These are phyloP conservation scores for Microchirus variegatus DNA, from an alignment of 2,797 vertebrate genomes.

Conservation along the genomic window DNA sequence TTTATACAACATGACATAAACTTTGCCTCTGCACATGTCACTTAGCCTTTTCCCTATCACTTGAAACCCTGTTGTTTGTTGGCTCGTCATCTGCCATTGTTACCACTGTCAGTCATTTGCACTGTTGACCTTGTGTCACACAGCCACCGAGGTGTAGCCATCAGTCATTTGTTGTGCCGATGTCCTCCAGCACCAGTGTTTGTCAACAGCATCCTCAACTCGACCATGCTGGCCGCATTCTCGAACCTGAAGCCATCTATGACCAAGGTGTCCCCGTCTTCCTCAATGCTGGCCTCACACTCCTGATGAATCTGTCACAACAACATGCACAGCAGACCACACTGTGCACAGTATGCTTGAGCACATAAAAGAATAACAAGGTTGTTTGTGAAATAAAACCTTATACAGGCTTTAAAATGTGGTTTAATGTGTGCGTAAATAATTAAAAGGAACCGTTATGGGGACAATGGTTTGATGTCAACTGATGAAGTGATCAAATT, in stretches of 20 bases:
- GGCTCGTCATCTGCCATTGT: conserved; percentile 17
- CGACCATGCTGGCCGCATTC: conserved; percentile 45
- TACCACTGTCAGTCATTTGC: conserved; percentile 34
- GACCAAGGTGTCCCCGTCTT: conserved; percentile 58
- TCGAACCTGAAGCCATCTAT: conserved; percentile 70
- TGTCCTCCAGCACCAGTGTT: conserved; percentile 21
- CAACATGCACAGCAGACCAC: conserved; percentile 30
- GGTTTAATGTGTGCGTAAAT: not conserved
- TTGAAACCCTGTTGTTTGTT: conserved; percentile 23
- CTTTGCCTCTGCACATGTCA: conserved; percentile 1
- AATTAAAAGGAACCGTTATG: not conserved
- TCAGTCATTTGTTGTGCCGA: conserved; percentile 35
- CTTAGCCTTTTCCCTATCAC: conserved; percentile 13
- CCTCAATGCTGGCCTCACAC: conserved; percentile 30
- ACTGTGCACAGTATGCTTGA: conserved; percentile 9
- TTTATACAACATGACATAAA: not conserved
- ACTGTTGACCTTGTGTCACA: conserved; percentile 26
- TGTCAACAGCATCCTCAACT: conserved; percentile 46
- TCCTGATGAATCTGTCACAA: conserved; percentile 53
- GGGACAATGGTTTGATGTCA: not conserved
- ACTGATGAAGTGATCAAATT: too few relatives aligned
- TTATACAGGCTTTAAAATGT: not conserved
- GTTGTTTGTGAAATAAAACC: conserved; percentile 7
- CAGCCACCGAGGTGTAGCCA: conserved; percentile 22
- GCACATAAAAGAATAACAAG: conserved; percentile 44